Base-by-base conservation (phyloP, 2,888 invertebrate genomes). In the Pristionchus arcanus region DNA sequence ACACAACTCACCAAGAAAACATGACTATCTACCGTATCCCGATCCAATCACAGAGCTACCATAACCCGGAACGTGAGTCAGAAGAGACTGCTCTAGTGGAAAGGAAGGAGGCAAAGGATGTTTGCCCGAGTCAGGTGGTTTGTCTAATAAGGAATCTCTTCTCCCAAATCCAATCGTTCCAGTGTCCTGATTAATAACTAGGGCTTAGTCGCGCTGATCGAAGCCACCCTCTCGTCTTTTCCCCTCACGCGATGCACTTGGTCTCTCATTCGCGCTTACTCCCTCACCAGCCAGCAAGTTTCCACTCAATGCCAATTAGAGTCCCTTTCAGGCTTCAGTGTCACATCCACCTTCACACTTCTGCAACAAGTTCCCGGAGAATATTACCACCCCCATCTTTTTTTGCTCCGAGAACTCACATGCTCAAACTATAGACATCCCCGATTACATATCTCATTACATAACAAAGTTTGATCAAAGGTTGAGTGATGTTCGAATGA, bases 281-380 rank as follows among this genome's bases (percentile, higher is more conserved):
- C 59, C 25, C 63, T n/a, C 21, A 3, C n/a, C 63, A n/a, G 63
- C n/a, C 63, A 63, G 63, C 3, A 11, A 63, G n/a, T 74, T 34
- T 42, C 74, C 34, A 28, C 31, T 25, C 74, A 74, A 74, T 74
- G 71, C 21, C 74, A 74, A 74, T 74, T 74, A 74, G 74, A 74
- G 74, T 37, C 74, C 37, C 74, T 25, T 74, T 74, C 74, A 74
- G 74, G 37, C 31, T 37, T 68, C 81, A n/a, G 42, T 53, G 55
- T 83, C 53, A 83, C 49, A 49, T 83, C 83, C 49, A 83, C 83
- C 83, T 53, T 49, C 42, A 49, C 42, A 53, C 2, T 11, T 83
- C 28, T 83, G 83, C 83, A 83, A 53, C 53, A 5, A 15, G 25
- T 49, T 37, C 42, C 42, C 42, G 9, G 42, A 49, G 42, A 49